phyloP scores from a whole-genome alignment of 2,113 vertebrate genomes.

The Ophiodon elongatus region DNA sequence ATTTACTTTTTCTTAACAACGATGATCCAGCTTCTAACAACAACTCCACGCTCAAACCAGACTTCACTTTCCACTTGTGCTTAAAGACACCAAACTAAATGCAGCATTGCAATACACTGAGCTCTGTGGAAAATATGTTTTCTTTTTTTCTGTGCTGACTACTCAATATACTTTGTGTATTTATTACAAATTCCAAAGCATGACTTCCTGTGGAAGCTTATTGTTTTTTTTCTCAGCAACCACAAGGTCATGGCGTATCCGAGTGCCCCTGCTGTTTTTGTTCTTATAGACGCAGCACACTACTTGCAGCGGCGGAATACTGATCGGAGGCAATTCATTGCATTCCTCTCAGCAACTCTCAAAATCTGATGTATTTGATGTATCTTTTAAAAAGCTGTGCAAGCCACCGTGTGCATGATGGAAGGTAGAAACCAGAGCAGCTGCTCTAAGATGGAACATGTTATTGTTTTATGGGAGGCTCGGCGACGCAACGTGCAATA shows the following conservation, averaged over 20 bases:
- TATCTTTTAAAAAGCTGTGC: conserved; percentile 8
- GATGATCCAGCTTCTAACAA: conserved; percentile 31
- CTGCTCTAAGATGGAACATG: neutral
- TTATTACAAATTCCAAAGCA: neutral
- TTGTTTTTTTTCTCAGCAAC: neutral
- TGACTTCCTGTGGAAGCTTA: neutral
- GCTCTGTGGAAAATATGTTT: neutral
- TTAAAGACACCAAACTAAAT: neutral
- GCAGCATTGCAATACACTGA: neutral
- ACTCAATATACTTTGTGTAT: neutral
- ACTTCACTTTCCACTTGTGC: neutral
- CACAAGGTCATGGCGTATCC: neutral
- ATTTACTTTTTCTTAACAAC: neutral
- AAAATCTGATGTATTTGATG: conserved; percentile 13
- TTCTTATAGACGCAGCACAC: neutral
- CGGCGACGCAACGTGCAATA: neutral
- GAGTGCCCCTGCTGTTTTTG: neutral
- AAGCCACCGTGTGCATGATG: neutral
- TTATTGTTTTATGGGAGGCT: neutral
- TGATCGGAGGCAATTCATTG: neutral
- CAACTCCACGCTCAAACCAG: conserved; percentile 21
- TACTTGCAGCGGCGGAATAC: conserved; percentile 9
- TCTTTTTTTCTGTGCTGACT: neutral
- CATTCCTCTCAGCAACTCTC: conserved; percentile 1
- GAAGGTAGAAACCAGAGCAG: neutral